These are phyloP conservation scores for Dipodomys stephensi DNA, from an alignment of 2,113 vertebrate species.

Conservation along the genomic window DNA sequence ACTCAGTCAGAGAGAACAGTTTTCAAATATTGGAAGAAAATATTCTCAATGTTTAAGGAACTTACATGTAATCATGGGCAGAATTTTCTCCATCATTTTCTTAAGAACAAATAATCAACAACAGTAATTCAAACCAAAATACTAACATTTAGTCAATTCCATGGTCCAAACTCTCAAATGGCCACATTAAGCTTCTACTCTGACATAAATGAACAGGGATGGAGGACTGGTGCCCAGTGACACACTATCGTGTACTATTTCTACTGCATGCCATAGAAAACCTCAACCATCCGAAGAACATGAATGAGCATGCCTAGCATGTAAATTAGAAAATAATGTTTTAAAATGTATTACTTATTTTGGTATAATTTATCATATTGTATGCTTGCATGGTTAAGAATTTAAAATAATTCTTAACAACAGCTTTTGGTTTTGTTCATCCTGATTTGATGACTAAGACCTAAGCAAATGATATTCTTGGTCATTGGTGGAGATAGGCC, in stretches of 20 bases:
- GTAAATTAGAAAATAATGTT: background rate
- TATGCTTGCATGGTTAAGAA: background rate
- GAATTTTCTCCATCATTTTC: background rate
- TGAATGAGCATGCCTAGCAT: background rate
- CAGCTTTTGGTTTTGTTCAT: background rate
- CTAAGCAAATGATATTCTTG: slow-evolving; percentile 8
- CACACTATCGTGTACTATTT: background rate
- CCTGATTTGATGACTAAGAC: background rate
- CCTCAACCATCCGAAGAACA: background rate
- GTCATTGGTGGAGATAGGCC: background rate
- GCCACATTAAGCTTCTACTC: background rate
- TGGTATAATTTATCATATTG: background rate
- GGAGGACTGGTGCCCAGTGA: background rate
- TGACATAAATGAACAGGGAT: background rate
- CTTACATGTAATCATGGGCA: background rate
- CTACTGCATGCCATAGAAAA: background rate
- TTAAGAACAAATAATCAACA: background rate
- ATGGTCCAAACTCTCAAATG: background rate
- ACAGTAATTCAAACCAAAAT: background rate
- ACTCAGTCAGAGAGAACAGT: background rate
- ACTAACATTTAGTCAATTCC: slow-evolving; percentile 33
- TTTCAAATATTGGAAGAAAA: slow-evolving; percentile 1
- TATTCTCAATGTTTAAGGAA: background rate
- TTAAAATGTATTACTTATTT: background rate
- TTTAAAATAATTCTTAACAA: background rate